Percentiles rank a stretch among this genome's conserved stretches.
Evolutionary conservation across 30 jellyfish, hydroid and myxozoan genomes (phyloP).

Genomic region (Rhopilema esculentum): DNA sequence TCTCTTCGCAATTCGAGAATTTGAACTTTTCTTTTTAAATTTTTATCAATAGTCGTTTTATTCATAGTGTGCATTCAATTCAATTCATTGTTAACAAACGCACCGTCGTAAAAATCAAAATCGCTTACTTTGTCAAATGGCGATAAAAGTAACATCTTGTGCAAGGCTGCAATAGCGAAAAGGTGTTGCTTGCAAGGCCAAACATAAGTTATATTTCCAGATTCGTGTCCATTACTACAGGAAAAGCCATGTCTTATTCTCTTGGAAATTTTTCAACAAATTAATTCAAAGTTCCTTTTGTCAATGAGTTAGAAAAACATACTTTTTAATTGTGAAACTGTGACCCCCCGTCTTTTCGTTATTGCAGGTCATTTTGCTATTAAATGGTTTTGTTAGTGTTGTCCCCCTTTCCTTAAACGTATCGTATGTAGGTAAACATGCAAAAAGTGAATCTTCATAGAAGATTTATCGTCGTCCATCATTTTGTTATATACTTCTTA

Average conservation of each 20-base stretch:
- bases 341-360: background rate
- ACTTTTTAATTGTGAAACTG: no score
- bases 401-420: background rate
- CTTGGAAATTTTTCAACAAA: no score
- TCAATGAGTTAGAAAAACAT: no score
- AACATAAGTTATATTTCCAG: no score
- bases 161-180: background rate
- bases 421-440: background rate
- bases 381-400: background rate
- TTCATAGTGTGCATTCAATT: slow-evolving; percentile 42
- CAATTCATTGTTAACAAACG: background rate
- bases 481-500: no score
- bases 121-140: background rate
- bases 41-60: slow-evolving; percentile 27
- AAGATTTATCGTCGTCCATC: background rate
- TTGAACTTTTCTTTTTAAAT: slow-evolving; percentile 23
- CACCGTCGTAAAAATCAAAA: background rate
- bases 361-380: background rate
- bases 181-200: no score
- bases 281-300: no score
- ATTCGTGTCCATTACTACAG: no score
- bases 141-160: background rate
- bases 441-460: background rate
- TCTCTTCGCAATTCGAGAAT: background rate
- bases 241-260: no score